Evolutionary conservation across 2,113 vertebrate species (phyloP).

Genomic region (Excalfactoria chinensis): DNA sequence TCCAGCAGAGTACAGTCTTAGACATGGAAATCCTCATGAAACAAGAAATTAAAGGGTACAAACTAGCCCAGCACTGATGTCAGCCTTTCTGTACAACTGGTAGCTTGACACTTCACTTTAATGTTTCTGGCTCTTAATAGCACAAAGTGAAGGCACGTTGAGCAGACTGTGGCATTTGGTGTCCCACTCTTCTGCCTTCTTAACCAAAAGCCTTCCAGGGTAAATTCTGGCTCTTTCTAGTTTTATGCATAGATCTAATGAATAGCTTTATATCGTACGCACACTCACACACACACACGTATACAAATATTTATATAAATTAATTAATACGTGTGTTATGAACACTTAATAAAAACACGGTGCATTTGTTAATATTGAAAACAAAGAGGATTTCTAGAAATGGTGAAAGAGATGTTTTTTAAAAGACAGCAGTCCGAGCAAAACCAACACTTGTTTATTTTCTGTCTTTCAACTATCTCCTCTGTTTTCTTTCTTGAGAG

Average conservation of each 20-base stretch:
- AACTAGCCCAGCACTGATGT: not conserved
- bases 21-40: not conserved
- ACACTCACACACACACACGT: too few species aligned
- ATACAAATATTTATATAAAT: not conserved
- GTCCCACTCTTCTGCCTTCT: not conserved
- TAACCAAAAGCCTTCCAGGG: not conserved
- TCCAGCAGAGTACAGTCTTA: not conserved
- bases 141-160: not conserved
- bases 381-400: not conserved
- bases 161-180: not conserved
- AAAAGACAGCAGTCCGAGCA: not conserved
- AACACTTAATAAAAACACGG: not conserved
- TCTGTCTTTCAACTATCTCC: not conserved
- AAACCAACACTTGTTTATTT: not conserved
- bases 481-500: not conserved
- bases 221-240: not conserved
- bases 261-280: not conserved
- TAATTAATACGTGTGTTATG: not conserved
- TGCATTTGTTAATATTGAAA: not conserved
- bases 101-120: not conserved
- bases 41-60: not conserved
- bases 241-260: not conserved
- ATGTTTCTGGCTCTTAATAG: not conserved
- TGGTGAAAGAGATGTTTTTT: not conserved
- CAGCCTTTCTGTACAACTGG: not conserved